Base-by-base conservation (phyloP, 2,888 invertebrate species). In the Heliconius ethilla region DNA sequence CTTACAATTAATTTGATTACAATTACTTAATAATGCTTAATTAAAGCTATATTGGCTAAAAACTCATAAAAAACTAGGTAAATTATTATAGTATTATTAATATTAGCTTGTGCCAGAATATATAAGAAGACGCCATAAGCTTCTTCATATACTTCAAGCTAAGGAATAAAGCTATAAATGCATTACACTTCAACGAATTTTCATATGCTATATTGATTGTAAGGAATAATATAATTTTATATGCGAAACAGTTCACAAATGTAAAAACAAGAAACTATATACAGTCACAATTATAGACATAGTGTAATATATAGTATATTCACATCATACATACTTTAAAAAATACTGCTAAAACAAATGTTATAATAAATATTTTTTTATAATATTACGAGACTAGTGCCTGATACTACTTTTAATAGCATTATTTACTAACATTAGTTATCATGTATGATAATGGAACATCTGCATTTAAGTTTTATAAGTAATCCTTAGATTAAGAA, bases 81-180 rank as follows among this genome's bases (percentile, higher is more conserved):
- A 66, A 37, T 10, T 9, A 13, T 67, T 67, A 11, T 40, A 67
- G 25, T 67, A 67, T 67, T 67, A 69, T 45, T 40, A 69, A 69
- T 67, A 67, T 37, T n/a, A 67, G 67, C 67, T 69, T 40, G 69
- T 69, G 69, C 69, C 40, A 69, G 69, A 69, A 69, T 69, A 69
- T 25, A 15, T 25, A 29, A 7, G 25, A 69, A 69, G 15, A 25
- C 15, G 25, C 40, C 69, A 25, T n/a, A 25, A 69, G 40, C 40
- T 69, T 69, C 40, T 69, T 69, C 25, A 67, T 22, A 22, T 33
- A 25, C 40, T 37, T 67, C 40, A 40, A 40, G 40, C 37, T n/a
- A n/a, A 67, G 66, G 11, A 37, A 10, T 37, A 37, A 67, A 37
- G 25, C 69, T 29, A 65, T 29, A 33, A 63, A 27, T 13, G 27